These are phyloP conservation scores for Andrena minutula DNA, from an alignment of 2,888 invertebrate genomes.

Conservation along the genomic window DNA sequence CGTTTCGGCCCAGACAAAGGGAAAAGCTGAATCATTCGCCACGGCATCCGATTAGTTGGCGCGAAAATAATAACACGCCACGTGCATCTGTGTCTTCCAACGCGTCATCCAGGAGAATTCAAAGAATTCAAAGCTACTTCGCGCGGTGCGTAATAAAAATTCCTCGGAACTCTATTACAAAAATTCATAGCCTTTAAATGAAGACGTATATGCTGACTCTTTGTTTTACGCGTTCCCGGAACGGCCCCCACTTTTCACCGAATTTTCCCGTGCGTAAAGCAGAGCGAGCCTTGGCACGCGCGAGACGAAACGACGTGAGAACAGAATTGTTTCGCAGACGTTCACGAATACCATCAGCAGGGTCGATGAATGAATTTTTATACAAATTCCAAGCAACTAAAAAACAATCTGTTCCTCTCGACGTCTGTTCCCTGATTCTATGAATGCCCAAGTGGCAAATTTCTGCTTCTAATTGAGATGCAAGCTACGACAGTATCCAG, in stretches of 20 bases:
- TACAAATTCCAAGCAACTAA: not conserved
- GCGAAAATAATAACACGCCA: slow-evolving; percentile 67
- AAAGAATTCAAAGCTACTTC: slow-evolving; percentile 11
- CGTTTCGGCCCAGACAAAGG: slow-evolving; percentile 69
- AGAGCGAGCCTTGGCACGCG: not conserved
- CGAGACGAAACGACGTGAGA: not conserved
- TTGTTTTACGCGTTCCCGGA: slow-evolving; percentile 15
- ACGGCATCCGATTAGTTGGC: slow-evolving; percentile 58
- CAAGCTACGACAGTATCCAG: too few species aligned
- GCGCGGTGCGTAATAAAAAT: not conserved
- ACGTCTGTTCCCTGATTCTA: too few species aligned
- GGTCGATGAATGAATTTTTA: not conserved
- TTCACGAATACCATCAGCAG: slow-evolving; percentile 1
- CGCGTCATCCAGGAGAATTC: slow-evolving; percentile 21
- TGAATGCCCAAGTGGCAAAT: too few species aligned
- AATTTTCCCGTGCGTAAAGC: slow-evolving; percentile 34
- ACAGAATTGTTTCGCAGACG: slow-evolving; percentile 11
- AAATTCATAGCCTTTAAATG: not conserved
- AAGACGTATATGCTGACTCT: slow-evolving; percentile 6
- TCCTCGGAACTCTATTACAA: not conserved
- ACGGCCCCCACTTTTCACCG: slow-evolving; percentile 12
- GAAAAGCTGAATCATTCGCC: slow-evolving; percentile 76
- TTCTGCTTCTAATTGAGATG: too few species aligned
- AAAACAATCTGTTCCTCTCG: not conserved
- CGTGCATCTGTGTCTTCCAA: slow-evolving; percentile 47